Evolutionary conservation across 2,888 invertebrate genomes (phyloP).

Genomic region (Thereva nobilitata): DNA sequence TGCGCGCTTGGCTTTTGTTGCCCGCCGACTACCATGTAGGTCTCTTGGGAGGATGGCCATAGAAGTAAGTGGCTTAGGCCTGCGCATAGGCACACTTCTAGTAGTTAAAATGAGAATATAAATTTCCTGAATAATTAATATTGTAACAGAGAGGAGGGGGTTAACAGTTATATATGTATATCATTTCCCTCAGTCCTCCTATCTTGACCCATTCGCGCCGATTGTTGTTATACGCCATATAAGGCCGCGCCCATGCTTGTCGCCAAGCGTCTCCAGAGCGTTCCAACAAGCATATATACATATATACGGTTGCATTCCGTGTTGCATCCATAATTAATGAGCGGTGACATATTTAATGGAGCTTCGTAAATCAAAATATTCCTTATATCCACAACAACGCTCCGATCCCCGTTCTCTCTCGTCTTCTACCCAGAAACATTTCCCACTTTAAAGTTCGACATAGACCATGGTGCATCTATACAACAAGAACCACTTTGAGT

Average conservation of each 20-base stretch:
- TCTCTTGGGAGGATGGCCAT: no score
- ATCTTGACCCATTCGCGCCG: constrained; percentile 24
- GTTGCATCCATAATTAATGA: constrained; percentile 28
- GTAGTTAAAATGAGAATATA: no score
- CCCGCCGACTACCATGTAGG: no score
- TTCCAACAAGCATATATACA: neutral
- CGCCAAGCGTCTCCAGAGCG: neutral
- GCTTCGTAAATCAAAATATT: constrained; percentile 6
- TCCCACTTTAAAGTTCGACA: no score
- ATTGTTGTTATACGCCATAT: neutral
- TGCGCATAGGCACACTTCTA: no score
- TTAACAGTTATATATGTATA: constrained; percentile 8
- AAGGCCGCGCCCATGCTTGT: constrained; percentile 7
- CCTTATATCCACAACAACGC: neutral
- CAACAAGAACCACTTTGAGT: no score
- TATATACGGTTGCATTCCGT: constrained; percentile 2
- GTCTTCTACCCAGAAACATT: no score
- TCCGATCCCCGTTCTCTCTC: no score
- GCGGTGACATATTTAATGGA: constrained; percentile 22
- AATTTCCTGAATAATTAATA: no score
- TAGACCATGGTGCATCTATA: no score
- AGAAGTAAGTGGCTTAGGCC: no score
- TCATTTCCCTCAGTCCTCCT: neutral
- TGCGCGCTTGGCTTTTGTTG: no score
- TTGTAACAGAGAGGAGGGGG: neutral